phyloP scores from a whole-genome alignment of 2,888 invertebrate species.

The Chloromyia formosa region DNA sequence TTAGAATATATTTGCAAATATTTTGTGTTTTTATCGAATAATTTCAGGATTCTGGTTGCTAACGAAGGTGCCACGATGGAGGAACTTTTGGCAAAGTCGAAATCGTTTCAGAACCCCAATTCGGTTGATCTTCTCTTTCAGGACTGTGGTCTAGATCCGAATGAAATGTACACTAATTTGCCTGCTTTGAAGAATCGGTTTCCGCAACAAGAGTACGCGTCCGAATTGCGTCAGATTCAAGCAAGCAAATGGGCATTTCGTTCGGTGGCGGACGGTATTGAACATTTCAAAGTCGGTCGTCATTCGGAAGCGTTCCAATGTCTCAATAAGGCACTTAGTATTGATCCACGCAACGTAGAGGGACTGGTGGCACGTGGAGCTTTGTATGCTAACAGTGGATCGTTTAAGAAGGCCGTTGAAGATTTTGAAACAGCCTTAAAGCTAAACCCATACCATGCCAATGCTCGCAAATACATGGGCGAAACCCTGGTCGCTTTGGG shows the following conservation, averaged over 20 bases:
- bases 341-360: conserved; percentile 91
- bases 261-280: conserved; percentile 94
- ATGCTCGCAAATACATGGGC: conserved; percentile 93
- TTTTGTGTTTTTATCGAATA: neutral
- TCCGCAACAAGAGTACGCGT: conserved; percentile 81
- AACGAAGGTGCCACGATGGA: conserved; percentile 82
- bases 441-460: conserved; percentile 87
- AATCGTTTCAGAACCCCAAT: conserved; percentile 90
- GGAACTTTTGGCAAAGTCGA: conserved; percentile 81
- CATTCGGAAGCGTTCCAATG: conserved; percentile 96
- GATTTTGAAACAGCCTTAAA: conserved; percentile 93
- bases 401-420: conserved; percentile 91
- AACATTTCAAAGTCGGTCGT: conserved; percentile 91
- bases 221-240: conserved; percentile 86
- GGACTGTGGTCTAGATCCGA: conserved; percentile 67
- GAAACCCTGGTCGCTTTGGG: conserved; percentile 91
- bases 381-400: conserved; percentile 91
- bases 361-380: conserved; percentile 92
- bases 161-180: conserved; percentile 59
- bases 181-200: conserved; percentile 73
- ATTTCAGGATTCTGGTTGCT: conserved; percentile 78
- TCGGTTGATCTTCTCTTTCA: conserved; percentile 84
- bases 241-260: conserved; percentile 94
- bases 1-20: neutral
- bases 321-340: conserved; percentile 90